Evolutionary conservation across 2,888 invertebrate species (phyloP), one percentile per base, ranked within the genome.

Genomic region (Criorhina ranunculi): DNA sequence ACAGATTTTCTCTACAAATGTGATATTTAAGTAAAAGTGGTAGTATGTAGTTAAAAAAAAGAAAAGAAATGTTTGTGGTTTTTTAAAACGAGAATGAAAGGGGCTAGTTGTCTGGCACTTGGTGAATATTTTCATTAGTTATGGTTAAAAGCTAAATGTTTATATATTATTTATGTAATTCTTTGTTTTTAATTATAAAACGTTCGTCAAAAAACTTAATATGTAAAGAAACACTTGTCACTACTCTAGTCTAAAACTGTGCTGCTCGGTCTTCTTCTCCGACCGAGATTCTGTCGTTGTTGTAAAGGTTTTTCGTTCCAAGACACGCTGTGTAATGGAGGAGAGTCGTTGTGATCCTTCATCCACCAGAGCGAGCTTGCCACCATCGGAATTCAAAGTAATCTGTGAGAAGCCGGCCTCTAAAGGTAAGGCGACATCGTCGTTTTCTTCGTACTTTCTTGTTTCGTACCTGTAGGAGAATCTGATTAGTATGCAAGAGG

Each of bases 241-340:
- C 81, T 89, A 91, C 82, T 92, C 92, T 88, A 92, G 88, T 80
- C 91, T 91, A 90, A 91, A 92, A 89, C 91, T 92, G 64, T 91
- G 92, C 86, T 91, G 90, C 86, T 92, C 90, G 73, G 91, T 91
- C 88, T 92, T 92, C 86, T 90, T 91, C 77, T 92, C 92, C 35
- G 90, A 89, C 37, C 90, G 89, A 49, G 91, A 90, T 86, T 92
- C 92, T 51, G 91, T 91, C 42, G 91, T 91, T 67, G 91, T 89
- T 19, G 91, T 91, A 67, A 90, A 90, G 55, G 91, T 91, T 89
- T 92, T 91, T 64, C 92, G 90, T 87, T 92, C 92, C 89, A 91
- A 89, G 51, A 92, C 92, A 29, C 92, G 91, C 86, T 92, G 92
- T 19, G 92, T 91, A 89, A 92, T 92, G 40, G 91, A 91, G 55